Evolutionary conservation across 2,888 invertebrate genomes (phyloP).

Genomic region (Galerucella calmariensis): DNA sequence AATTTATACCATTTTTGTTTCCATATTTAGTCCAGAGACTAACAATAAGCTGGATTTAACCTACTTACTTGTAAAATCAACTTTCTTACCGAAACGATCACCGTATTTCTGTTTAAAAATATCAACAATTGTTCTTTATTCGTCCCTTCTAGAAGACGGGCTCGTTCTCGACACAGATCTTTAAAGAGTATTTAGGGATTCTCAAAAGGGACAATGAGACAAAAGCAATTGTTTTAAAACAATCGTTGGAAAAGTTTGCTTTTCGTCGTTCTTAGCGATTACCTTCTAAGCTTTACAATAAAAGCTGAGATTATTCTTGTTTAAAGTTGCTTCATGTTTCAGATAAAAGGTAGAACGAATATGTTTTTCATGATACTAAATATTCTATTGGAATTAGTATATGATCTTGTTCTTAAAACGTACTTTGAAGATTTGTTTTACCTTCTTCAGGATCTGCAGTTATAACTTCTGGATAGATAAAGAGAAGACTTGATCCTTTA

Average conservation of each 20-base stretch:
- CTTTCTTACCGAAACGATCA: background rate
- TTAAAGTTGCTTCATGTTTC: background rate
- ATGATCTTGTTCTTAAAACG: too few relatives aligned
- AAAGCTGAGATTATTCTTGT: slow-evolving; percentile 19
- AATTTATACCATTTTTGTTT: too few relatives aligned
- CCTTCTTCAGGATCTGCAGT: too few relatives aligned
- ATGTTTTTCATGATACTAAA: background rate
- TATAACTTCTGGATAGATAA: too few relatives aligned
- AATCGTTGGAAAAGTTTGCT: slow-evolving; percentile 29
- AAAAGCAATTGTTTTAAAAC: slow-evolving; percentile 26
- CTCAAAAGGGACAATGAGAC: slow-evolving; percentile 12
- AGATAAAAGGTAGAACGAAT: background rate
- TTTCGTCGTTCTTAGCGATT: slow-evolving; percentile 27
- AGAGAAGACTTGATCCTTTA: too few relatives aligned
- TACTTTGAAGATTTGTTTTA: too few relatives aligned
- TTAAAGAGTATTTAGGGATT: slow-evolving; percentile 18
- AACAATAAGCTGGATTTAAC: background rate
- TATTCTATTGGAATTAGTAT: too few relatives aligned
- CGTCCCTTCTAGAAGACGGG: background rate
- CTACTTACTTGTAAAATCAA: background rate
- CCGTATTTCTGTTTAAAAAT: slow-evolving; percentile 8
- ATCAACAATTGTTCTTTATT: slow-evolving; percentile 3
- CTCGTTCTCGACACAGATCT: slow-evolving; percentile 11
- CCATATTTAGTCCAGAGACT: background rate
- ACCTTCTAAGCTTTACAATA: slow-evolving; percentile 23